Conservation (phyloP, 2,113 vertebrate species). For the Prolemur simus region DNA sequence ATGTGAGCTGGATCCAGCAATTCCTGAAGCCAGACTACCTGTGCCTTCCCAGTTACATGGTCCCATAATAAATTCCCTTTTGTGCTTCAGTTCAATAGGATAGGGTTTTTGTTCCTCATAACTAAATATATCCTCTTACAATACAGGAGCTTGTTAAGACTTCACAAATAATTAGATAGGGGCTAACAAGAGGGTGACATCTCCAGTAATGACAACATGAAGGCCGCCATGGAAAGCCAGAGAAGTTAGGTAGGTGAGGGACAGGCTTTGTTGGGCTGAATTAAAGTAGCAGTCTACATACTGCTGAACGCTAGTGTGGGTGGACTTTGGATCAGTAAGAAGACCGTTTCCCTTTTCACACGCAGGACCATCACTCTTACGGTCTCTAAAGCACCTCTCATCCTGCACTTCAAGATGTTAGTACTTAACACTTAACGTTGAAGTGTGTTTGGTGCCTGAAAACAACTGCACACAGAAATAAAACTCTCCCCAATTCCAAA, state of each 20-base stretch:
- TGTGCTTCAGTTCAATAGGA: background rate
- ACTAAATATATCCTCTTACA: background rate
- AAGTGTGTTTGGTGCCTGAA: background rate
- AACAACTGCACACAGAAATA: slow-evolving; percentile 24
- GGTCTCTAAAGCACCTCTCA: background rate
- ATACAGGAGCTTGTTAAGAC: background rate
- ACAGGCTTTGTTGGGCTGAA: background rate
- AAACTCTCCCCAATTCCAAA: slow-evolving; percentile 32
- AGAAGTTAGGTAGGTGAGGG: background rate
- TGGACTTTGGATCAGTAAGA: background rate
- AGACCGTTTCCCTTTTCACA: background rate
- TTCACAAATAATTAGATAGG: background rate
- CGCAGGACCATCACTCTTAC: background rate
- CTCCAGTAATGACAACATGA: background rate
- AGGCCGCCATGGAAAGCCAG: background rate
- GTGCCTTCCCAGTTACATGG: background rate
- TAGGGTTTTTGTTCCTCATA: background rate
- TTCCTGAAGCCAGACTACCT: background rate
- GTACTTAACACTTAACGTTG: background rate
- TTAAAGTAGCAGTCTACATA: background rate
- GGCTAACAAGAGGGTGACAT: background rate
- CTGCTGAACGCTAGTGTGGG: background rate
- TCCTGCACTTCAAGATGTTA: background rate
- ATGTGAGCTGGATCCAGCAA: background rate
- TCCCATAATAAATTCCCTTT: background rate